Evolutionary conservation across 1,140 invertebrate species (phyloP).

Genomic region (Cyclina sinensis): DNA sequence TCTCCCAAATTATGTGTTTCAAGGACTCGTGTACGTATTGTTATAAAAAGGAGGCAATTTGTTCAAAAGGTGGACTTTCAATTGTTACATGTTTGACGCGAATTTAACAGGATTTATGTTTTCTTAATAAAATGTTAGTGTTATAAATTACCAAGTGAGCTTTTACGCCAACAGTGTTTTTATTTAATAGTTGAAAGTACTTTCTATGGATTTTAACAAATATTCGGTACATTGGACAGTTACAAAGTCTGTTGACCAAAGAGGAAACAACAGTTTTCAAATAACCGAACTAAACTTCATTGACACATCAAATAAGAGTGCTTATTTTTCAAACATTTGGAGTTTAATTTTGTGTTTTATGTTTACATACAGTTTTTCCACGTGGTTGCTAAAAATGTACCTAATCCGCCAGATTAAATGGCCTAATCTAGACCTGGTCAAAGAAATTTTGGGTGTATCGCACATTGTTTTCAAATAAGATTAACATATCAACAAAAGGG

Average conservation of each 20-base stretch:
- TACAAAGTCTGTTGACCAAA: too few species aligned
- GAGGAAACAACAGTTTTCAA: too few species aligned
- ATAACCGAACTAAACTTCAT: too few species aligned
- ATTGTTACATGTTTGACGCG: conserved; percentile 16
- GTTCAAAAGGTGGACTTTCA: background rate
- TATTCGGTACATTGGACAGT: too few species aligned
- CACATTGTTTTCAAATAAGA: conserved; percentile 47
- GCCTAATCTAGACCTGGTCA: conserved; percentile 21
- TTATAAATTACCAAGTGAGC: too few species aligned
- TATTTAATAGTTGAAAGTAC: too few species aligned
- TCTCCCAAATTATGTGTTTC: conserved; percentile 17
- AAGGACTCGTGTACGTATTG: conserved; percentile 7
- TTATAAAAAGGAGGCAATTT: conserved; percentile 6
- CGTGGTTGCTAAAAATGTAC: conserved; percentile 12
- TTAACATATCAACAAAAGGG: conserved; percentile 10
- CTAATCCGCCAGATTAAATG: conserved; percentile 3
- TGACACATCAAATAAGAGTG: background rate
- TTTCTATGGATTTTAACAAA: too few species aligned
- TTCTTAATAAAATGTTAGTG: too few species aligned
- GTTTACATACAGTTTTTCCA: conserved; percentile 25
- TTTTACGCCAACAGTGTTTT: too few species aligned
- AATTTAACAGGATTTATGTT: background rate
- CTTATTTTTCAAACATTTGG: background rate
- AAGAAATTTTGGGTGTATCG: conserved; percentile 9
- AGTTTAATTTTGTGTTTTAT: conserved; percentile 25